Evolutionary conservation across 92 coral and sea anemone genomes (phyloP).

Genomic region (Epizoanthus rinbou): DNA sequence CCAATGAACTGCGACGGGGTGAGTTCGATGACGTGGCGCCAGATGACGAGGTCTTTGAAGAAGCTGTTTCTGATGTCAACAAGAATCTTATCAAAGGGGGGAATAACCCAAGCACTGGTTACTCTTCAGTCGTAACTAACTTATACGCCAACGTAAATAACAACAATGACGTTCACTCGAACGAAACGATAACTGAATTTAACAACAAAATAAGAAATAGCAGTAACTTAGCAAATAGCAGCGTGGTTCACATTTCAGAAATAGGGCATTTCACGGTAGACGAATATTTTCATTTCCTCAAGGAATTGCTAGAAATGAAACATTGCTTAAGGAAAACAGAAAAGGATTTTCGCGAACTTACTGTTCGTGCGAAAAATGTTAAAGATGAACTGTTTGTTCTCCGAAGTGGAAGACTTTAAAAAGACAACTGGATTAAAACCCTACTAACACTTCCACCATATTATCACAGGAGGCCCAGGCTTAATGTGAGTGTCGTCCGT

Average conservation of each 20-base stretch:
- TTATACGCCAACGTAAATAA: not conserved
- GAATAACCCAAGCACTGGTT: no score
- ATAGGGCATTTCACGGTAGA: not conserved
- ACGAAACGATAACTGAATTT: no score
- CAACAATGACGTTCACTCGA: not conserved
- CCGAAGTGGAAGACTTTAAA: not conserved
- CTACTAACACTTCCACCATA: no score
- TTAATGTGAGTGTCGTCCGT: no score
- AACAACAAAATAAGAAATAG: not conserved
- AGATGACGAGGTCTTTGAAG: not conserved
- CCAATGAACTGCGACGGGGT: not conserved
- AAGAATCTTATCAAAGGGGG: no score
- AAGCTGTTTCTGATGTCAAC: not conserved
- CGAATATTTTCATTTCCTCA: not conserved
- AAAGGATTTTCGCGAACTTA: slow-evolving; percentile 15
- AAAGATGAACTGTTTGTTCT: not conserved
- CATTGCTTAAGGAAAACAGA: not conserved
- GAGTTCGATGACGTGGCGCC: not conserved
- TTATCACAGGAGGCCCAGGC: no score
- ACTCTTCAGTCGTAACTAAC: no score
- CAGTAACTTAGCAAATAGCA: not conserved
- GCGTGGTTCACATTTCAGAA: not conserved
- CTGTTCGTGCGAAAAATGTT: not conserved
- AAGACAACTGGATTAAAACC: not conserved
- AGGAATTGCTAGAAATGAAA: slow-evolving; percentile 8